These are phyloP conservation scores for Capricornis sumatraensis DNA, from an alignment of 2,113 vertebrate species.

Conservation along the genomic window DNA sequence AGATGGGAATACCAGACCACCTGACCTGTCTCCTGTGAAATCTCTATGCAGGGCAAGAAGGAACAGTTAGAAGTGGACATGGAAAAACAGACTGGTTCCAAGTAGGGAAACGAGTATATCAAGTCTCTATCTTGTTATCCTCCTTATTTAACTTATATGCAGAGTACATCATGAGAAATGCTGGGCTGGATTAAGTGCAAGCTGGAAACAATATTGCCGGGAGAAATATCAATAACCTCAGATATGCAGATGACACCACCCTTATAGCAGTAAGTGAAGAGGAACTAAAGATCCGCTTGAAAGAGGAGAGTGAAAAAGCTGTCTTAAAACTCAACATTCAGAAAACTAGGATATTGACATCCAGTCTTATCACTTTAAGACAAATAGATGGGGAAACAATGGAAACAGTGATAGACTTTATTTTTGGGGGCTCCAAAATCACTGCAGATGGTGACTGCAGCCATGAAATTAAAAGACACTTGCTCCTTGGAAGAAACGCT, in stretches of 20 bases:
- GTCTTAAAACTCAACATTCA: not conserved
- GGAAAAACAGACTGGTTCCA: not conserved
- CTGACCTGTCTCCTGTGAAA: not conserved
- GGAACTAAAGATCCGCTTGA: not conserved
- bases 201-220: not conserved
- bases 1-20: not conserved
- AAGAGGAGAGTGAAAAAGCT: not conserved
- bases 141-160: not conserved
- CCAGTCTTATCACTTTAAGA: not conserved
- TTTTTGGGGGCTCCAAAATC: not conserved
- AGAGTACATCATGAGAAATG: not conserved
- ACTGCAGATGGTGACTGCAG: not conserved
- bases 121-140: not conserved
- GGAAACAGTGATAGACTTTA: not conserved
- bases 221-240: not conserved
- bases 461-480: not conserved
- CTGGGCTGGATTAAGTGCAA: not conserved
- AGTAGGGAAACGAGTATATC: rapidly evolving
- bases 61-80: not conserved
- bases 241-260: not conserved
- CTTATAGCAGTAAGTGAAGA: not conserved
- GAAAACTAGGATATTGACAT: not conserved
- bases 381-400: not conserved
- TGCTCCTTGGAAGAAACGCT: not conserved
- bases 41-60: not conserved